Conservation (phyloP, 2,113 vertebrate genomes). For the human region DNA sequence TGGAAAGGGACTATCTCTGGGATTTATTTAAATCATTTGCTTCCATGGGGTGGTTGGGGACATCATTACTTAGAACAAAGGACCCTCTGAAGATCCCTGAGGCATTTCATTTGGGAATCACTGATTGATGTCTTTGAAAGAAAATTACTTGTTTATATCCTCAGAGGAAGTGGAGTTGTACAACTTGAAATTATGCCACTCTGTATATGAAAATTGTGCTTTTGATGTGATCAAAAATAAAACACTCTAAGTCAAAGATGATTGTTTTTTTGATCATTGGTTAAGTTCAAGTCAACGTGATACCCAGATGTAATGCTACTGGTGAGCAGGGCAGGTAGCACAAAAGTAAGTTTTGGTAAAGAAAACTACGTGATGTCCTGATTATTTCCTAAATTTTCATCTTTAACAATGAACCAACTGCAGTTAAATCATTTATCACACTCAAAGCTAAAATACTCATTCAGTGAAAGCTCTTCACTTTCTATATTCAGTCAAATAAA, state of each 20-base stretch:
- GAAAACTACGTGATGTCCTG: background rate
- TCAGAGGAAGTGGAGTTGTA: background rate
- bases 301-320: background rate
- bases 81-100: background rate
- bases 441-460: background rate
- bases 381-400: background rate
- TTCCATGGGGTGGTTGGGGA: accelerated
- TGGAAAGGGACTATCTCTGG: background rate
- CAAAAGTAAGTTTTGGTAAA: background rate
- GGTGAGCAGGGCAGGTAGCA: background rate
- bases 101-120: background rate
- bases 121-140: background rate
- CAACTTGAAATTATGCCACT: background rate
- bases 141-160: background rate
- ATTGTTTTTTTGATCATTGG: background rate
- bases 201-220: background rate
- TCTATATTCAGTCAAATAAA: background rate
- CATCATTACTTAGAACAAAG: too few relatives aligned
- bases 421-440: background rate
- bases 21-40: background rate
- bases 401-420: background rate
- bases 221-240: conserved; percentile 7
- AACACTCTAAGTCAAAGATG: background rate
- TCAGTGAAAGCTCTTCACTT: background rate
- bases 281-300: background rate